Conservation (phyloP, 2,797 vertebrate genomes). For the Mus caroli region DNA sequence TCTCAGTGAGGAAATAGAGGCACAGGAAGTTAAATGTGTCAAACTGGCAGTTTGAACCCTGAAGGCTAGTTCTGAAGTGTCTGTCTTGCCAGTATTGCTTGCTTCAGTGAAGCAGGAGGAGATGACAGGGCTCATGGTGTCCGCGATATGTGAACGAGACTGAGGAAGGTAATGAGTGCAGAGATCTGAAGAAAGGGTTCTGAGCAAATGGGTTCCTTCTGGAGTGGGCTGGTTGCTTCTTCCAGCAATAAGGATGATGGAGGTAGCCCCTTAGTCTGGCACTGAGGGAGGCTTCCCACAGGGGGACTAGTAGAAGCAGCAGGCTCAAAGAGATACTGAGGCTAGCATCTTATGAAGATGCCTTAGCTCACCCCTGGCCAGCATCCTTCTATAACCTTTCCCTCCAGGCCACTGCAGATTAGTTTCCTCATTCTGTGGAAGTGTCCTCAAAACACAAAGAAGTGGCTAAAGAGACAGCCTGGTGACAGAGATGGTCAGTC, state of each 20-base stretch:
- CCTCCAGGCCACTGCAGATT: neutral
- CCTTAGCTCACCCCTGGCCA: neutral
- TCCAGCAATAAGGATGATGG: rapidly evolving
- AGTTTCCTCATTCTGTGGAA: neutral
- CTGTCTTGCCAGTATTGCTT: no score
- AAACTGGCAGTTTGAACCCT: constrained; percentile 16
- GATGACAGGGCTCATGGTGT: rapidly evolving
- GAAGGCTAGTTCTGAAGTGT: neutral
- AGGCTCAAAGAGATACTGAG: neutral
- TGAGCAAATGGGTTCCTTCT: neutral
- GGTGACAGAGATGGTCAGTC: neutral
- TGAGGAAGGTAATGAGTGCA: neutral
- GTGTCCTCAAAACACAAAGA: constrained; percentile 35
- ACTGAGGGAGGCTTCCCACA: neutral
- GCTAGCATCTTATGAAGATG: neutral
- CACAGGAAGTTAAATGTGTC: constrained; percentile 4
- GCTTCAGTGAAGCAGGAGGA: neutral
- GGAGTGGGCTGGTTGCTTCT: neutral
- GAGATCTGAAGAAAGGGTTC: neutral
- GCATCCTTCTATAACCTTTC: neutral
- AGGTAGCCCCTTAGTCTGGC: neutral
- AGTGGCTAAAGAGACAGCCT: neutral
- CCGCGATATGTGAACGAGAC: neutral
- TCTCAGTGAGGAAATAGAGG: neutral
- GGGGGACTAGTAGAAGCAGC: neutral